Conservation (phyloP, 1,140 invertebrate species). For the Teleogryllus occipitalis region DNA sequence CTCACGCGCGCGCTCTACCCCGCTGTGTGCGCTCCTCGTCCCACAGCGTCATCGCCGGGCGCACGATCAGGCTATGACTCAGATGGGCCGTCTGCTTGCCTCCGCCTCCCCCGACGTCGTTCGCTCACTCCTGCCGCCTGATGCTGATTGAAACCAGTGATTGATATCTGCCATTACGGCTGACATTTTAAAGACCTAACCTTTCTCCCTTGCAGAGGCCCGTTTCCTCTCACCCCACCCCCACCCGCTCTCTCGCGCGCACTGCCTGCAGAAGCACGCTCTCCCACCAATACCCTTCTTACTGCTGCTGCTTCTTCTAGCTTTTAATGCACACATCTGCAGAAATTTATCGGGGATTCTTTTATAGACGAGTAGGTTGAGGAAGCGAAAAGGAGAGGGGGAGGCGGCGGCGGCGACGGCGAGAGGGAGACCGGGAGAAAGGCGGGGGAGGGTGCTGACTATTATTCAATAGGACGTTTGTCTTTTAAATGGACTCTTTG, state of each 20-base stretch:
- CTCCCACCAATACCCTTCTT: background rate
- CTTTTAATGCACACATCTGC: constrained; percentile 25
- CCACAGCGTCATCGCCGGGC: background rate
- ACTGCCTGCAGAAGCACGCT: background rate
- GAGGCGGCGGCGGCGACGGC: constrained; percentile 1
- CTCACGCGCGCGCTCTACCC: background rate
- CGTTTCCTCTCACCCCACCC: too few relatives aligned
- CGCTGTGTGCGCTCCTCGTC: background rate
- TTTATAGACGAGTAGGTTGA: constrained; percentile 19
- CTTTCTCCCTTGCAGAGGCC: constrained; percentile 7
- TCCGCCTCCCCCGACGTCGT: constrained; percentile 1
- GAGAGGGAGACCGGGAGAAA: background rate
- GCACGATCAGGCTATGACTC: background rate
- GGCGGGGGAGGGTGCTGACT: constrained; percentile 13
- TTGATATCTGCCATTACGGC: constrained; percentile 24
- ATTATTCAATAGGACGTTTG: constrained; percentile 26
- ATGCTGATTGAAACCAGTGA: constrained; percentile 22
- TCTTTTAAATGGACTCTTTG: constrained; percentile 25
- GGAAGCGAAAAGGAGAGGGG: background rate
- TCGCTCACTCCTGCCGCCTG: constrained; percentile 1
- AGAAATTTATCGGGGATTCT: constrained; percentile 25
- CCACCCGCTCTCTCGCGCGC: constrained; percentile 6
- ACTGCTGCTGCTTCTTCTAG: constrained; percentile 8
- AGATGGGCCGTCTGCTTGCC: background rate
- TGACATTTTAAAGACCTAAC: constrained; percentile 24